Evolutionary conservation across 2,113 vertebrate genomes (phyloP), one percentile per base, ranked within the genome.

Genomic region (Menidia beryllina): DNA sequence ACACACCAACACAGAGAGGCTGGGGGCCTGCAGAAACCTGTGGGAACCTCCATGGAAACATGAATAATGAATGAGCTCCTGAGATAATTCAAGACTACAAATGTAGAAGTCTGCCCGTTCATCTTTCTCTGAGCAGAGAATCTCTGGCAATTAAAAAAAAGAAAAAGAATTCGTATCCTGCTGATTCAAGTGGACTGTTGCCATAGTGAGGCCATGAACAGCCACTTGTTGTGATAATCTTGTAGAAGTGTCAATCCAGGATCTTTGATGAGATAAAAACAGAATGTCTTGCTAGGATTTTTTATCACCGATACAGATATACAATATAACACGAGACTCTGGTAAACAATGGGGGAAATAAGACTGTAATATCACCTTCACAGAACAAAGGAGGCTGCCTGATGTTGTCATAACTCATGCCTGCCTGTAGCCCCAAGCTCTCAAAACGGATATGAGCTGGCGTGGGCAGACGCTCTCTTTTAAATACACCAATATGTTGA

Each of bases 121-220:
- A 19, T 71, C 54, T 68, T 65, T 52, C 70, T 80, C 53, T 24
- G 2, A 73, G 59, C 36, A 57, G 64, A 86, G 64, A 47, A 79
- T 74, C 30, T 71, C 61, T 89, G 88, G 86, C 89, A 88, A 90
- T 90, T 84, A 80, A 56, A 86, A 81, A 90, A 87, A 75, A 82
- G 79, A 56, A 86, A 81, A 90, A 87, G 77, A 82, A 82, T 21
- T 59, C 58, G 66, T 47, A 72, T 56, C 5, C 47, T 57, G 23
- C 47, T 24, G 69, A 84, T 79, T 79, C 57, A 57, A 74, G 59
- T 70, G 75, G 79, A 59, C 72, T 54, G 91, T 90, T 91, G 87
- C 85, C 69, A 89, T 90, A 87, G 88, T 72, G 85, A 91, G 30
- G 51, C 34, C 73, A 56, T 72, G 72, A 41, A 54, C 50, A 24